These are phyloP conservation scores for Acipenser transmontanus DNA, from an alignment of 2,797 vertebrate species.

Conservation along the genomic window DNA sequence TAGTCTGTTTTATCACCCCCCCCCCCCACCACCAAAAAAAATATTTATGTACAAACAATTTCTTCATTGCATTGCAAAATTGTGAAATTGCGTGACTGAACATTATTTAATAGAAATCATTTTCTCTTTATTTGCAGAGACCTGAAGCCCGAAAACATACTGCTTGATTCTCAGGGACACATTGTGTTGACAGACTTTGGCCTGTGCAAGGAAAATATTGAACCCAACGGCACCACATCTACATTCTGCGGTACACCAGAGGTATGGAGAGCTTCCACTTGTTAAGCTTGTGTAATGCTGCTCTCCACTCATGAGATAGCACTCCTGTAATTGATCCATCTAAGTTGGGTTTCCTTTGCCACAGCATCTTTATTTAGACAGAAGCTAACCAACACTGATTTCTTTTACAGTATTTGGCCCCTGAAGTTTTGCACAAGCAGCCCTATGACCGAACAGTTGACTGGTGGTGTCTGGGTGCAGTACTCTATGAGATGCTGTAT, in stretches of 20 bases:
- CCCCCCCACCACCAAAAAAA: not conserved
- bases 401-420: conserved; percentile 81
- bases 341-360: not conserved
- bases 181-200: conserved; percentile 96
- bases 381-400: not conserved
- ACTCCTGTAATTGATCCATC: not conserved
- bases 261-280: conserved; percentile 48
- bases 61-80: not conserved
- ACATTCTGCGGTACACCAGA: conserved; percentile 97
- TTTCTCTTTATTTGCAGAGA: conserved; percentile 51
- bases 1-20: not conserved
- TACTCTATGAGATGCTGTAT: conserved; percentile 96
- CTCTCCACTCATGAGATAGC: not conserved
- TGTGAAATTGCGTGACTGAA: not conserved
- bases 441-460: conserved; percentile 95
- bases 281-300: no score
- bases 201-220: conserved; percentile 97
- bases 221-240: conserved; percentile 91
- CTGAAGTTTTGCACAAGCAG: conserved; percentile 96
- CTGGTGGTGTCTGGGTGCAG: conserved; percentile 98
- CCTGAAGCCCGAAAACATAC: conserved; percentile 96
- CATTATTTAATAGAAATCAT: not conserved
- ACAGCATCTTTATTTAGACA: not conserved
- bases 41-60: not conserved
- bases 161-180: conserved; percentile 93